phyloP scores from a whole-genome alignment of 2,113 vertebrate genomes.

The Cyphomyrus discorhynchus region DNA sequence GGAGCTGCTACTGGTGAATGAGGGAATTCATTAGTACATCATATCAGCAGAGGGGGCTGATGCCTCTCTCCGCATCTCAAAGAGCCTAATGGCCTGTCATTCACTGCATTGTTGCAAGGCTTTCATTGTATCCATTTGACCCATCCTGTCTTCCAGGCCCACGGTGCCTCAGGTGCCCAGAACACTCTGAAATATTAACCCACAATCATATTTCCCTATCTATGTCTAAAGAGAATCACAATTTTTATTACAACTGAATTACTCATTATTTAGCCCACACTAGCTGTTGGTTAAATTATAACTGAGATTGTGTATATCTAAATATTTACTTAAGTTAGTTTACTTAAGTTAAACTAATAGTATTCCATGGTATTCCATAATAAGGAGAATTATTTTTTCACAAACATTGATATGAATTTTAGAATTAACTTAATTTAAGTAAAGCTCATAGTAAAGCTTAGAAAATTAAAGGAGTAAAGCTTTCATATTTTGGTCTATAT shows the following conservation, averaged over 20 bases:
- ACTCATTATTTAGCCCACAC: neutral
- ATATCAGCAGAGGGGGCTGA: constrained; percentile 20
- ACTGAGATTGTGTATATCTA: neutral
- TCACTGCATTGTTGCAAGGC: neutral
- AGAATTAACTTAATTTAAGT: neutral
- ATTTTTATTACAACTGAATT: neutral
- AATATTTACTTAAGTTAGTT: neutral
- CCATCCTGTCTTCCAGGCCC: neutral
- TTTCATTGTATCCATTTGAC: constrained; percentile 2
- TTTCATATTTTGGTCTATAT: neutral
- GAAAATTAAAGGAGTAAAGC: neutral
- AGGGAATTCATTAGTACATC: constrained; percentile 39
- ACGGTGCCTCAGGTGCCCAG: neutral
- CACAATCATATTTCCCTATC: neutral
- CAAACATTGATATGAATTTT: neutral
- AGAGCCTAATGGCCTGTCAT: constrained; percentile 10
- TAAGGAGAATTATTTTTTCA: neutral
- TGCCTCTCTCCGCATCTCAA: constrained; percentile 3
- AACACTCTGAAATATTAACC: neutral
- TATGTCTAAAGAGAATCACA: neutral
- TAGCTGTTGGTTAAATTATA: neutral
- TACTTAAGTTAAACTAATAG: neutral
- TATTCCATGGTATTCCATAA: neutral
- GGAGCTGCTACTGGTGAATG: constrained; percentile 37
- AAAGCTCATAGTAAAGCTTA: neutral